Evolutionary conservation across 2,797 vertebrate genomes (phyloP).

Genomic region (Delichon dasypus): DNA sequence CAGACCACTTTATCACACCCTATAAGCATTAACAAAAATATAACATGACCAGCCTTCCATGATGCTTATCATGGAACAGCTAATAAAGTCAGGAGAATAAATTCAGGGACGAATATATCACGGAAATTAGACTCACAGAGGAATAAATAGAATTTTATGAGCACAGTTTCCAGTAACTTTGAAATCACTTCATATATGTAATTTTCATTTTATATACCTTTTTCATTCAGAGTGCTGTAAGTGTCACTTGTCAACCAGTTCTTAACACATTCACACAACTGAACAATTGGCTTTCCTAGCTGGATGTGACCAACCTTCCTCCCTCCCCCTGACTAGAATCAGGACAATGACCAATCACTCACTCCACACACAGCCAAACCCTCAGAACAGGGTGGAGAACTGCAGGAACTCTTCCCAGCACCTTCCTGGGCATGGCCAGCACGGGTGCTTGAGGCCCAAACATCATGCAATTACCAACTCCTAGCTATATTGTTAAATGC

Average conservation of each 20-base stretch:
- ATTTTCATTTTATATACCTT: neutral
- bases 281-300: neutral
- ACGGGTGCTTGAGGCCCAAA: neutral
- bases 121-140: neutral
- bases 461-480: neutral
- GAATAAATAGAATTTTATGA: neutral
- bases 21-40: neutral
- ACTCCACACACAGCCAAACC: neutral
- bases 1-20: neutral
- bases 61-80: neutral
- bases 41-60: neutral
- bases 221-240: neutral
- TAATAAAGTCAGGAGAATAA: neutral
- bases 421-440: neutral
- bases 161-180: neutral
- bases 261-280: neutral
- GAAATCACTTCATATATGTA: neutral
- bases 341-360: neutral
- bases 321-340: neutral
- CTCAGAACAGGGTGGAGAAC: accelerated
- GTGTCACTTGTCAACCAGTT: neutral
- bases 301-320: neutral
- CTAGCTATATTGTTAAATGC: neutral
- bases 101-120: neutral
- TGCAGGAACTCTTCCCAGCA: neutral